Conservation (phyloP, 2,797 vertebrate species). For the Ateles fusciceps region DNA sequence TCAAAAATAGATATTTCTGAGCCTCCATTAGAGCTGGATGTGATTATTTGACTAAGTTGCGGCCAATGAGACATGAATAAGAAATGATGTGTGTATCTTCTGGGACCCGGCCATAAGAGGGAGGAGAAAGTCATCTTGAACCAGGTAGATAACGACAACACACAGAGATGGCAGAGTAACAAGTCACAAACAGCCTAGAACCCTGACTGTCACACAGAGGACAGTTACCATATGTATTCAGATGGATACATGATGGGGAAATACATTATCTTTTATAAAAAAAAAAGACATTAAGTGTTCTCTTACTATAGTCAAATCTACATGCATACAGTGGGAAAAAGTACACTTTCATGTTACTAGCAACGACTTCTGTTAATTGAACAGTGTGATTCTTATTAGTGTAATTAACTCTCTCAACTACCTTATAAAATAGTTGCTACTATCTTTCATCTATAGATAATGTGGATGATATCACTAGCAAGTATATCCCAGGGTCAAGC, state of each 20-base stretch:
- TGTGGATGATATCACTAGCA: not conserved
- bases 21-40: not conserved
- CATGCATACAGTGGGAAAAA: not conserved
- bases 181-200: too few relatives aligned
- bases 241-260: not conserved
- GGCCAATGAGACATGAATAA: too few relatives aligned
- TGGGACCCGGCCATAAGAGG: not conserved
- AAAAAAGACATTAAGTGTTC: not conserved
- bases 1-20: not conserved
- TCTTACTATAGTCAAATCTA: not conserved
- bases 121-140: not conserved
- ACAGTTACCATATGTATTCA: not conserved
- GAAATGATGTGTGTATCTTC: not conserved
- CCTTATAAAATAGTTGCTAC: rapidly evolving
- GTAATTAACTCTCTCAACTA: not conserved
- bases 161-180: too few relatives aligned
- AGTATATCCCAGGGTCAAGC: not conserved
- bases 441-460: too few relatives aligned
- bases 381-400: not conserved
- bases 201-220: not conserved
- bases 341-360: not conserved
- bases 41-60: not conserved
- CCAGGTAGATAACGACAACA: too few relatives aligned
- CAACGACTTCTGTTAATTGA: not conserved
- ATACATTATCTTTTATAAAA: not conserved